Conservation (phyloP, 53 echinoderm and acorn worm genomes). For the Astropecten irregularis region DNA sequence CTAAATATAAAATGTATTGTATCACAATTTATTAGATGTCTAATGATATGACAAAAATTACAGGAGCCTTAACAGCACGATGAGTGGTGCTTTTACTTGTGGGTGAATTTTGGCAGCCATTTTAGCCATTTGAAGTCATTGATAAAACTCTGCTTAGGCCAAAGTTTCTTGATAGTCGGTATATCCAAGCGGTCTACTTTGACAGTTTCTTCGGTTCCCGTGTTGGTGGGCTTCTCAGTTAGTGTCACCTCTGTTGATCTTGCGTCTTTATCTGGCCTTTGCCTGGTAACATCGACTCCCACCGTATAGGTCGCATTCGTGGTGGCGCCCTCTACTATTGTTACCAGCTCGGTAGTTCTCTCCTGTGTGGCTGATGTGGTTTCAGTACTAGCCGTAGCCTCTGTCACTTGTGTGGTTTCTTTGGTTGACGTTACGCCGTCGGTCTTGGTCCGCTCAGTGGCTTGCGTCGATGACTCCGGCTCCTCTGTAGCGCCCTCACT, state of each 20-base stretch:
- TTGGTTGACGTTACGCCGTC: background rate
- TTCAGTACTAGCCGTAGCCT: background rate
- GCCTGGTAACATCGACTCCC: no score
- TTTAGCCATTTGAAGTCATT: slow-evolving; percentile 14
- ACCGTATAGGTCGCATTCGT: background rate
- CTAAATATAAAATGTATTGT: no score
- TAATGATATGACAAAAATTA: no score
- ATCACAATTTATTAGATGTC: no score
- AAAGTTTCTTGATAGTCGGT: background rate
- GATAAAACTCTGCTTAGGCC: background rate
- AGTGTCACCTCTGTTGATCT: background rate
- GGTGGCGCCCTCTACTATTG: background rate
- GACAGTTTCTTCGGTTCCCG: background rate
- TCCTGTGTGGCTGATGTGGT: background rate
- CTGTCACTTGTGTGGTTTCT: background rate
- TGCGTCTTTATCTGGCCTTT: background rate
- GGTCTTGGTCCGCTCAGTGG: background rate
- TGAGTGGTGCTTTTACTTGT: slow-evolving; percentile 9
- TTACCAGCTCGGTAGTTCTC: background rate
- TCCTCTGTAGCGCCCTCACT: background rate
- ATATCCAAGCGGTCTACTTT: background rate
- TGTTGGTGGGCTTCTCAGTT: background rate
- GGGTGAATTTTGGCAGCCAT: slow-evolving; percentile 1
- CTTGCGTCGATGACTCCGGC: background rate
- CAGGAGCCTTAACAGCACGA: no score